Percentiles rank a stretch among this genome's conserved stretches.
Conservation (phyloP, 2,888 invertebrate species). For the Unio delphinus region DNA sequence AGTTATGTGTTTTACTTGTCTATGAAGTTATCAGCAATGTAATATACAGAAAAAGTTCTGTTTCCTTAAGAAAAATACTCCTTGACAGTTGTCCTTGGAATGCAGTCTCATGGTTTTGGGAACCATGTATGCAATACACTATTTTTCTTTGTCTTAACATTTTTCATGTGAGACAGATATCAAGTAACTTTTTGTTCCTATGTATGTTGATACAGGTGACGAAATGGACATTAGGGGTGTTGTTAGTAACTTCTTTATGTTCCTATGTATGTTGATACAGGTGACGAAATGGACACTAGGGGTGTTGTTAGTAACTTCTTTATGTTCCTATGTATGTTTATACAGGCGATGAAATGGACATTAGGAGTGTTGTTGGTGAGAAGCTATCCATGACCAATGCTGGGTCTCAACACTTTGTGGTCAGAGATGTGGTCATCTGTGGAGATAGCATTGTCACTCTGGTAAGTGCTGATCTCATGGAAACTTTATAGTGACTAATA, state of each 20-base stretch:
- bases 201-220: slow-evolving; percentile 11
- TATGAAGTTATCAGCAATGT: too few relatives aligned
- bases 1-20: too few relatives aligned
- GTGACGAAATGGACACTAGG: slow-evolving; percentile 1
- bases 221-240: not conserved
- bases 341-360: slow-evolving; percentile 4
- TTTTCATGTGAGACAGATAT: too few relatives aligned
- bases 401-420: slow-evolving; percentile 28
- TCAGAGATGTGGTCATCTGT: slow-evolving; percentile 35
- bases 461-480: slow-evolving; percentile 25
- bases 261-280: slow-evolving; percentile 8
- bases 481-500: not conserved
- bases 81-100: too few relatives aligned
- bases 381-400: slow-evolving; percentile 31
- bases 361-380: slow-evolving; percentile 13
- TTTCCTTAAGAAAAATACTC: too few relatives aligned
- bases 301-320: slow-evolving; percentile 5
- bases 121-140: too few relatives aligned
- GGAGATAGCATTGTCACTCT: slow-evolving; percentile 39
- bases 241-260: slow-evolving; percentile 7
- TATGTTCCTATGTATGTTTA: slow-evolving; percentile 7
- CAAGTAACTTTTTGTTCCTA: not conserved
- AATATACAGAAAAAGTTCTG: too few relatives aligned
- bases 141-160: too few relatives aligned
- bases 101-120: too few relatives aligned